Evolutionary conservation across 2,113 vertebrate species (phyloP), one percentile per base, ranked within the genome.

Genomic region (Bungarus multicinctus): DNA sequence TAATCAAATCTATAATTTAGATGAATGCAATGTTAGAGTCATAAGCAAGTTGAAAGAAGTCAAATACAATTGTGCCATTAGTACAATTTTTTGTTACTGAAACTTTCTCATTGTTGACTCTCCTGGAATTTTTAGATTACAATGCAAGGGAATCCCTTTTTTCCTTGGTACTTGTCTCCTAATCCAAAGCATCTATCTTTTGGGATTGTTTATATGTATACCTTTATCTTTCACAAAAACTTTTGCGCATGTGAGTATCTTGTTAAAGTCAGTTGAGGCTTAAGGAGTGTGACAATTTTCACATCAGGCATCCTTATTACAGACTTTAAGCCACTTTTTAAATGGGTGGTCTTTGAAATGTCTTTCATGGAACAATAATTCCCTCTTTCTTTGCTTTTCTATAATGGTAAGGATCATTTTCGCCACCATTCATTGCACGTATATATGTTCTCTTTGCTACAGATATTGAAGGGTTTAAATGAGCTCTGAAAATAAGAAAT

Each of bases 241-340:
- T 97, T 94, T 96, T 95, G 94, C 94, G 96, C 96, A 94, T 95
- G 60, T 0, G 85, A 97, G 96, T 96, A 96, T 97, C 95, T 97
- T 97, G 97, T 96, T 97, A 97, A 96, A 96, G 96, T 97, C 97
- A 96, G 95, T 93, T 96, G 96, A 97, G 96, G 96, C 96, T 97
- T 97, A 97, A 94, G 96, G 95, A 89, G 96, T 96, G 92, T 95
- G 96, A 96, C 96, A 94, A 85, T 97, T 96, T 97, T 96, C 95
- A 97, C 95, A 93, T 94, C 94, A 95, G 97, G 93, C 93, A 94
- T 97, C 97, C 97, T 97, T 96, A 97, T 94, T 95, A 95, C 95
- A 95, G 92, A 93, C 96, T 97, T 97, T 98, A 94, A 95, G 91
- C 95, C 93, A 95, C 55, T 93, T 97, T n/a, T 95, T 96, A 94